Evolutionary conservation across 2,113 vertebrate genomes (phyloP).

Genomic region (Amphilophus citrinellus): DNA sequence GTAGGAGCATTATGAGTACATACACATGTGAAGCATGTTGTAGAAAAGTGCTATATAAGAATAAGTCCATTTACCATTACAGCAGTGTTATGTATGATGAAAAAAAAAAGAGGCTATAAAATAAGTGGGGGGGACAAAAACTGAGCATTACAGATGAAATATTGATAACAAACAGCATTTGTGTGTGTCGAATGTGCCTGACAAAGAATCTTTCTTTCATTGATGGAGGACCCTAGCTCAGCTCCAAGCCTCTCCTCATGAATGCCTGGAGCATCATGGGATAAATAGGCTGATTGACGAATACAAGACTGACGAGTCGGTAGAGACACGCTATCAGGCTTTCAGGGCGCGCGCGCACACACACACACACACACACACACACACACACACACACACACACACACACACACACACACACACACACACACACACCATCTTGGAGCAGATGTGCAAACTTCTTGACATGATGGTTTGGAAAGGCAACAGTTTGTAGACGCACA

Average conservation of each 20-base stretch:
- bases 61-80: no score
- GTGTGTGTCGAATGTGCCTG: slow-evolving; percentile 5
- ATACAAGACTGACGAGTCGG: not conserved
- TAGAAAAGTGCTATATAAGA: no score
- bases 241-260: not conserved
- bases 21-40: no score
- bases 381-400: not conserved
- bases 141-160: slow-evolving; percentile 15
- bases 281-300: slow-evolving; percentile 54
- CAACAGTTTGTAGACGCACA: not conserved
- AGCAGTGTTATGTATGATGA: not conserved
- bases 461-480: not conserved
- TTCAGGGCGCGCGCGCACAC: not conserved
- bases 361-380: not conserved
- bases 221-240: slow-evolving; percentile 1
- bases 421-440: not conserved
- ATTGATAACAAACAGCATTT: slow-evolving; percentile 22
- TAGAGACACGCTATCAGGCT: not conserved
- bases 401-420: not conserved
- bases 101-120: not conserved
- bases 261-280: slow-evolving; percentile 7
- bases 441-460: not conserved
- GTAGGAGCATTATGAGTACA: not conserved
- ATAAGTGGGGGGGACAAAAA: not conserved
- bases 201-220: slow-evolving; percentile 10